Conservation (phyloP, 2,888 invertebrate genomes). For the Autographa gamma region DNA sequence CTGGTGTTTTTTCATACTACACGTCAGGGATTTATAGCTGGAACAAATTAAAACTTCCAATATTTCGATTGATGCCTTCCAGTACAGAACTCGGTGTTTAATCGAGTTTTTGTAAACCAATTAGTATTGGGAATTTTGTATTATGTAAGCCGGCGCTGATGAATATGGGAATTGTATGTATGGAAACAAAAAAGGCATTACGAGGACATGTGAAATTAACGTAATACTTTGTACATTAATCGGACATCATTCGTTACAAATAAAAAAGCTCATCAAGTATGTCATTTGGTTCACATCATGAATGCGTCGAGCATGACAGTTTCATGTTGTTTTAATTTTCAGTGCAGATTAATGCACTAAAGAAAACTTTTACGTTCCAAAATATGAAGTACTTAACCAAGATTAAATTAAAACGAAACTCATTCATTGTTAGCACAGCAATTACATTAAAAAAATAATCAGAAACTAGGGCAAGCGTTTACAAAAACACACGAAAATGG, state of each 20-base stretch:
- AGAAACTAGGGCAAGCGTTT: conserved; percentile 41
- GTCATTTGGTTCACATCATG: too few relatives aligned
- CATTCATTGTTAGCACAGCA: conserved; percentile 16
- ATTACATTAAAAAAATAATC: conserved; percentile 18
- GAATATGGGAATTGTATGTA: not conserved
- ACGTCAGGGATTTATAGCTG: conserved; percentile 61
- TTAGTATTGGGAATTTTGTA: conserved; percentile 31
- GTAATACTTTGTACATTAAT: not conserved
- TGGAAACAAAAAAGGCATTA: not conserved
- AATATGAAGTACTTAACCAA: not conserved
- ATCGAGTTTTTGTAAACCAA: conserved; percentile 39
- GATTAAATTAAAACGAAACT: conserved; percentile 7
- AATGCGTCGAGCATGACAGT: too few relatives aligned
- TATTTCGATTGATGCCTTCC: conserved; percentile 60
- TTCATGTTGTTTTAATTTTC: too few relatives aligned
- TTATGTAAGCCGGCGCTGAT: not conserved
- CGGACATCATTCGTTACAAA: conserved; percentile 1
- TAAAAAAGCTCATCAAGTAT: conserved; percentile 7
- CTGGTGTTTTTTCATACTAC: conserved; percentile 62
- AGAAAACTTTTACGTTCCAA: not conserved
- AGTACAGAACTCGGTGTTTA: conserved; percentile 41
- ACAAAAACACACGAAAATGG: conserved; percentile 50
- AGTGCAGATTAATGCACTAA: not conserved
- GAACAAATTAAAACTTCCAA: conserved; percentile 61
- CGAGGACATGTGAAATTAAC: not conserved